phyloP scores from a whole-genome alignment of 2,113 vertebrate species.

The Apus apus region DNA sequence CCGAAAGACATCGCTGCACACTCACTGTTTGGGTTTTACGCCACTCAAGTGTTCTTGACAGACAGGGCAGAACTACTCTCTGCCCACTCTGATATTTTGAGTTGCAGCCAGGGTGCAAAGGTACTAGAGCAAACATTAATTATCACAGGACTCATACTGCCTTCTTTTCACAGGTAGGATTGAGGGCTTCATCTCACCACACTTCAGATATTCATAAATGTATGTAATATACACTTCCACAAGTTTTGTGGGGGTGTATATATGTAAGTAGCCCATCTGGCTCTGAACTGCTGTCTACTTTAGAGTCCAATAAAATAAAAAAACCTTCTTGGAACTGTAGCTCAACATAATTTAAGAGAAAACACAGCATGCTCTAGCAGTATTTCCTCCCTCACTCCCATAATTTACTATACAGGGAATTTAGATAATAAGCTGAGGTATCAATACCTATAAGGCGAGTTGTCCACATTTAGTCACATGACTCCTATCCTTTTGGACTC shows the following conservation, averaged over 20 bases:
- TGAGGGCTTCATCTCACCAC: neutral
- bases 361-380: neutral
- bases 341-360: neutral
- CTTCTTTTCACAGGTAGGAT: neutral
- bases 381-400: neutral
- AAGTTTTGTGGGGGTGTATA: neutral
- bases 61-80: neutral
- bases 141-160: neutral
- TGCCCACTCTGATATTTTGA: neutral
- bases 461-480: neutral
- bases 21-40: neutral
- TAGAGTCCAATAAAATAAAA: neutral
- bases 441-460: neutral
- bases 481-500: neutral
- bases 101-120: neutral
- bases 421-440: neutral
- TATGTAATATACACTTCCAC: too few relatives aligned
- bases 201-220: neutral
- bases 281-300: neutral
- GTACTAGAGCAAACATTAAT: neutral
- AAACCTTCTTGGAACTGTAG: neutral
- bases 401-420: neutral
- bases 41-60: neutral
- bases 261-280: neutral
- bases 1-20: neutral